Conservation (phyloP, 1,140 invertebrate genomes). For the Bombyx mandarina region DNA sequence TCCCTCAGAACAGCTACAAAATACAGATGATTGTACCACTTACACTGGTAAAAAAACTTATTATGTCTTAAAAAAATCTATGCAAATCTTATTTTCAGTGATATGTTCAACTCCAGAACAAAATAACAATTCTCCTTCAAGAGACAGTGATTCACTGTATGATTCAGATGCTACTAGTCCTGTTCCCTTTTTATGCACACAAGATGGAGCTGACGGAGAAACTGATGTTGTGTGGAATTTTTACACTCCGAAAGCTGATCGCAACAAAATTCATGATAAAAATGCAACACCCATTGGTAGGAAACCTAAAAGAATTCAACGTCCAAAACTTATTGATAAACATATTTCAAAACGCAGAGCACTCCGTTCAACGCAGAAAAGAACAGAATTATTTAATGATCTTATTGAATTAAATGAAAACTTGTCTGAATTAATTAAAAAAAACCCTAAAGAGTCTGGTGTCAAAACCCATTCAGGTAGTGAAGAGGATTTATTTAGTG, state of each 20-base stretch:
- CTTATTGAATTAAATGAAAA: slow-evolving; percentile 61
- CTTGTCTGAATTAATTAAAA: slow-evolving; percentile 47
- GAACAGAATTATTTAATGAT: slow-evolving; percentile 52
- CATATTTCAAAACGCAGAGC: slow-evolving; percentile 41
- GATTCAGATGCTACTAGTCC: slow-evolving; percentile 52
- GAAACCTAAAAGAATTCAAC: slow-evolving; percentile 36
- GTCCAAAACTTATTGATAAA: slow-evolving; percentile 45
- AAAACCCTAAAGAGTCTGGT: slow-evolving; percentile 22
- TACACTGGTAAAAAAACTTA: too few species aligned
- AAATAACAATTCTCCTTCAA: slow-evolving; percentile 47
- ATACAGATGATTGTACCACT: neutral
- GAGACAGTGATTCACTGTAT: slow-evolving; percentile 56
- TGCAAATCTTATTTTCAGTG: slow-evolving; percentile 33
- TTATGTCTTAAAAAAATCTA: neutral
- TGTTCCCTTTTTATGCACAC: slow-evolving; percentile 65
- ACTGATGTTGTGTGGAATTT: slow-evolving; percentile 69
- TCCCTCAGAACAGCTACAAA: neutral
- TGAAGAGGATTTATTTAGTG: slow-evolving; percentile 58
- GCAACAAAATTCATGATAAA: slow-evolving; percentile 25
- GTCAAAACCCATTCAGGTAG: slow-evolving; percentile 35
- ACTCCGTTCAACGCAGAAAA: slow-evolving; percentile 38
- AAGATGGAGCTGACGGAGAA: slow-evolving; percentile 63
- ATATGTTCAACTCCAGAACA: slow-evolving; percentile 60
- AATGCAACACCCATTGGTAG: slow-evolving; percentile 55
- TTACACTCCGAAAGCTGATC: slow-evolving; percentile 55